A percentile compares a stretch with the other conserved stretches of the same genome.
These are phyloP conservation scores for Philopotamus ludificatus DNA, from an alignment of 1,140 invertebrate genomes.

Conservation along the genomic window DNA sequence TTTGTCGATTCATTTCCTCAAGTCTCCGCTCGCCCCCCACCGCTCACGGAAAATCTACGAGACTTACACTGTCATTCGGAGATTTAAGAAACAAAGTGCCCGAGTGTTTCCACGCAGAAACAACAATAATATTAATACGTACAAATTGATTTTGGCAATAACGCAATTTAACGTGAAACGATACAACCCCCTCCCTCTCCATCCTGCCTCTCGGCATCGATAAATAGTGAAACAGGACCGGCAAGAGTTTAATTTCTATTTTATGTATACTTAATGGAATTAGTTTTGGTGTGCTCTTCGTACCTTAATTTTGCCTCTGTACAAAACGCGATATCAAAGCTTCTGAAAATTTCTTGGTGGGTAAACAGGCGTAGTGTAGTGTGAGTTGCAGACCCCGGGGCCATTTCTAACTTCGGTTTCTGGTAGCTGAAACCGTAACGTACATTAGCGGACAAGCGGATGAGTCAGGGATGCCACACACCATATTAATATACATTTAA, in stretches of 20 bases:
- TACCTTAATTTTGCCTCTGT: neutral
- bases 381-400: constrained; percentile 14
- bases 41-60: too few relatives aligned
- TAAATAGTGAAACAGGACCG: too few relatives aligned
- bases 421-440: neutral
- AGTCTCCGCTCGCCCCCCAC: neutral
- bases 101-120: too few relatives aligned
- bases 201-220: too few relatives aligned
- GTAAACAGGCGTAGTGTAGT: constrained; percentile 12
- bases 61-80: too few relatives aligned
- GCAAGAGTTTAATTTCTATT: too few relatives aligned
- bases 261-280: neutral
- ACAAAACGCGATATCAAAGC: constrained; percentile 16
- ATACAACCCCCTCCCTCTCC: too few relatives aligned
- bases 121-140: neutral
- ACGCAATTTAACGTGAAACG: too few relatives aligned
- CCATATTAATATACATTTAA: neutral
- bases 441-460: constrained; percentile 23
- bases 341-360: constrained; percentile 22
- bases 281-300: neutral
- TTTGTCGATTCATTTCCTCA: constrained; percentile 32
- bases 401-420: constrained; percentile 28
- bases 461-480: neutral
- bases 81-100: too few relatives aligned
- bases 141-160: too few relatives aligned